Conservation (phyloP, 92 coral and sea anemone species). For the Epizoanthus illoricatus region DNA sequence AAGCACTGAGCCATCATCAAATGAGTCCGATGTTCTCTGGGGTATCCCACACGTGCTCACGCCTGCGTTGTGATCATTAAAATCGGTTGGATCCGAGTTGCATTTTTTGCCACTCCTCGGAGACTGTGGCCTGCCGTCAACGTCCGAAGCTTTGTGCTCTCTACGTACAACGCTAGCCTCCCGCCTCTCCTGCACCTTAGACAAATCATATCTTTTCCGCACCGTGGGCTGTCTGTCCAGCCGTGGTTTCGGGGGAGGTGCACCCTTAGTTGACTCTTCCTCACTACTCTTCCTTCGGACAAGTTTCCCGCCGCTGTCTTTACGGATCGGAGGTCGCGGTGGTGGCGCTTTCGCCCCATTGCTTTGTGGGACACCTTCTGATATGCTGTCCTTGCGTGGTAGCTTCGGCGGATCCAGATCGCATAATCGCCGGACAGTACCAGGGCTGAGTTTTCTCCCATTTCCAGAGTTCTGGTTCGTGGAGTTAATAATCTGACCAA, state of each 20-base stretch:
- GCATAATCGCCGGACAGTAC: conserved; percentile 89
- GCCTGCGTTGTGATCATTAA: conserved; percentile 36
- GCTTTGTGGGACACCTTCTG: conserved; percentile 18
- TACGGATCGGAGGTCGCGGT: conserved; percentile 60
- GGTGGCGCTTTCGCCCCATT: conserved; percentile 51
- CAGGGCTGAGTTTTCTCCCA: conserved; percentile 72
- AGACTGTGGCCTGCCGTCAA: conserved; percentile 41
- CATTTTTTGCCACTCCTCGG: conserved; percentile 57
- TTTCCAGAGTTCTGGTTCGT: conserved; percentile 60
- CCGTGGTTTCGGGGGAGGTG: conserved; percentile 81
- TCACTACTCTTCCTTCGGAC: conserved; percentile 16
- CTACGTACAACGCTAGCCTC: conserved; percentile 30
- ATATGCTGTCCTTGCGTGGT: conserved; percentile 45
- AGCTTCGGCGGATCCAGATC: conserved; percentile 68
- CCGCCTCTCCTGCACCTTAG: conserved; percentile 36
- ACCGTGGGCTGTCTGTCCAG: conserved; percentile 80
- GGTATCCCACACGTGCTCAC: conserved; percentile 13
- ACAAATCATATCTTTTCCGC: conserved; percentile 73
- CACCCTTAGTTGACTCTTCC: conserved; percentile 32
- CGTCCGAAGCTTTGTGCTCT: conserved; percentile 46
- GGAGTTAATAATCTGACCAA: conserved; percentile 58
- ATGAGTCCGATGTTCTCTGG: conserved; percentile 56
- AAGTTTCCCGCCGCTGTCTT: conserved; percentile 60
- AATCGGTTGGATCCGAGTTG: conserved; percentile 78
- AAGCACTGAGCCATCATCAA: conserved; percentile 42